Percentiles rank a stretch among this genome's conserved stretches.
Conservation (phyloP, 35 echinoderm and acorn worm species). For the Apostichopus californicus region DNA sequence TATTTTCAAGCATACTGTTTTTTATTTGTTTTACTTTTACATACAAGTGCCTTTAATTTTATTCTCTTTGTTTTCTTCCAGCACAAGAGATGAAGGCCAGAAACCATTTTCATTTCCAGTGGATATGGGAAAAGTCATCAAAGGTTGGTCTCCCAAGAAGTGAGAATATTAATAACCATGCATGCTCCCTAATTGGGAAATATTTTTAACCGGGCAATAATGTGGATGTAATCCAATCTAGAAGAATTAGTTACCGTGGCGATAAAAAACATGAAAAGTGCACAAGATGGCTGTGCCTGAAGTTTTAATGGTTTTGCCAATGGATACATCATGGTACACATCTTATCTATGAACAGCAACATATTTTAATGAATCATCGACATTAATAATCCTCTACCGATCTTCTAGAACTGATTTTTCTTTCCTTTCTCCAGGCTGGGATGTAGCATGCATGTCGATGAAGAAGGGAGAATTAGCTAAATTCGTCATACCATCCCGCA, state of each 20-base stretch:
- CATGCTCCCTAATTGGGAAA: no score
- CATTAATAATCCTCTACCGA: no score
- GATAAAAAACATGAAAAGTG: no score
- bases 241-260: no score
- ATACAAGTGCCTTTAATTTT: background rate
- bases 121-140: slow-evolving; percentile 24
- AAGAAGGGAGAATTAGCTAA: slow-evolving; percentile 30
- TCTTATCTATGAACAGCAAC: no score
- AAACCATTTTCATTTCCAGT: slow-evolving; percentile 7
- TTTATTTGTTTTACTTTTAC: background rate
- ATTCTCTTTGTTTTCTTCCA: slow-evolving; percentile 6
- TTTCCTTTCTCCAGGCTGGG: background rate
- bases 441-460: slow-evolving; percentile 25
- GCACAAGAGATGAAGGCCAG: background rate
- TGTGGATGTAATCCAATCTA: no score
- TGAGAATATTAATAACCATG: background rate
- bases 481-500: background rate
- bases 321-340: no score
- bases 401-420: background rate
- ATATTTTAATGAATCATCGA: no score
- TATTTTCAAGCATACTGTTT: background rate
- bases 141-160: background rate
- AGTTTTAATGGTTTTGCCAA: no score
- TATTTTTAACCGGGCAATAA: no score
- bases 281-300: no score